Percentiles rank a stretch among this genome's conserved stretches.
Conservation (phyloP, 2,797 vertebrate genomes). For the Apodemus agrarius region DNA sequence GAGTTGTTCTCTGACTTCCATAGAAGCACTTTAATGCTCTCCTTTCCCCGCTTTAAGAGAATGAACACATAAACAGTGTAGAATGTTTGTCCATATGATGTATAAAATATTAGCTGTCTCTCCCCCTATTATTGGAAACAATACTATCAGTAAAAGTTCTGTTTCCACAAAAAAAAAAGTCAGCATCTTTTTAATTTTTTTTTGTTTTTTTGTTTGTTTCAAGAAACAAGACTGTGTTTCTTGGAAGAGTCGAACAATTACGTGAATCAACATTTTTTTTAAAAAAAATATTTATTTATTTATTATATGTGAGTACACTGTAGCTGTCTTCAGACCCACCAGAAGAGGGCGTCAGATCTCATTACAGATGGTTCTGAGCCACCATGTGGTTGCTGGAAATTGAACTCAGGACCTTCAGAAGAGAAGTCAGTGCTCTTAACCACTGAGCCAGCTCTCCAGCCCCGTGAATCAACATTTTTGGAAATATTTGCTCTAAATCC, state of each 20-base stretch:
- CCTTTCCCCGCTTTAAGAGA: neutral
- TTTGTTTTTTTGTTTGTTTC: neutral
- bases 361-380: no score
- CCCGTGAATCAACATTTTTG: neutral
- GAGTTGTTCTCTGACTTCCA: neutral
- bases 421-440: no score
- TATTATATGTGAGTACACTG: no score
- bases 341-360: no score
- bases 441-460: no score
- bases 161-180: no score
- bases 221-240: neutral
- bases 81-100: neutral
- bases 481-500: neutral
- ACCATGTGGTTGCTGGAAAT: no score
- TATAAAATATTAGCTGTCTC: neutral
- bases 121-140: neutral
- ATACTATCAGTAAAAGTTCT: no score
- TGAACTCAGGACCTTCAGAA: no score
- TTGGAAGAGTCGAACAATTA: neutral
- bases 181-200: neutral
- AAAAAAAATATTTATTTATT: no score
- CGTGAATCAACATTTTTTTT: neutral
- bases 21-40: neutral
- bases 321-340: no score
- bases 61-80: neutral